These are phyloP conservation scores for Aphelocoma californica DNA, from an alignment of 2,797 vertebrate genomes.

Conservation along the genomic window DNA sequence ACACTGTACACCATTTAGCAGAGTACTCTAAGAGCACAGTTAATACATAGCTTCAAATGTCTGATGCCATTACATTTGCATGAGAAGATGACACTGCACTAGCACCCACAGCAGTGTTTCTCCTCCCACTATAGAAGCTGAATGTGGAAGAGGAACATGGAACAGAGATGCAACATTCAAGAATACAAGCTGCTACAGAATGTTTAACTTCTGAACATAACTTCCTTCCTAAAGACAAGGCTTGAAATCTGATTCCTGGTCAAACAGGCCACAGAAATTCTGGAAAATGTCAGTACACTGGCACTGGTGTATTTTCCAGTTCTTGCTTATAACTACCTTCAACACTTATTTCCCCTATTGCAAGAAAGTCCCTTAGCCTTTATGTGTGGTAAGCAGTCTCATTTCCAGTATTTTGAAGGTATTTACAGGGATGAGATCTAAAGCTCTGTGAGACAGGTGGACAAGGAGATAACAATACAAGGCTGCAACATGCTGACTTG, in stretches of 20 bases:
- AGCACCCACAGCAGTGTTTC: not conserved
- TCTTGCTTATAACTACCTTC: not conserved
- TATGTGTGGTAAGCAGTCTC: not conserved
- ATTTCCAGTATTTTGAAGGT: not conserved
- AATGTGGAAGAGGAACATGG: not conserved
- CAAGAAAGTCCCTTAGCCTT: not conserved
- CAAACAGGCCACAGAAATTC: not conserved
- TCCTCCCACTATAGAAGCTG: not conserved
- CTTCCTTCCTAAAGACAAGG: not conserved
- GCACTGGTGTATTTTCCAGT: not conserved
- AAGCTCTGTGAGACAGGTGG: not conserved
- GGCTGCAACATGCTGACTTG: not conserved
- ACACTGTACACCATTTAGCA: not conserved
- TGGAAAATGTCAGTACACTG: not conserved
- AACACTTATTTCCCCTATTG: not conserved
- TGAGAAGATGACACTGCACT: not conserved
- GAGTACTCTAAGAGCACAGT: not conserved
- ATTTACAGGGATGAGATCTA: not conserved
- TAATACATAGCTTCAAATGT: not conserved
- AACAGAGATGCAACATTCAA: not conserved
- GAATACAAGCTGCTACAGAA: not conserved
- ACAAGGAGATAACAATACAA: not conserved
- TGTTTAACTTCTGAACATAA: not conserved
- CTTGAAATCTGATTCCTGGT: not conserved
- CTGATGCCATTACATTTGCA: not conserved